Evolutionary conservation across 92 coral and sea anemone genomes (phyloP).

Genomic region (Heliopora coerulea): DNA sequence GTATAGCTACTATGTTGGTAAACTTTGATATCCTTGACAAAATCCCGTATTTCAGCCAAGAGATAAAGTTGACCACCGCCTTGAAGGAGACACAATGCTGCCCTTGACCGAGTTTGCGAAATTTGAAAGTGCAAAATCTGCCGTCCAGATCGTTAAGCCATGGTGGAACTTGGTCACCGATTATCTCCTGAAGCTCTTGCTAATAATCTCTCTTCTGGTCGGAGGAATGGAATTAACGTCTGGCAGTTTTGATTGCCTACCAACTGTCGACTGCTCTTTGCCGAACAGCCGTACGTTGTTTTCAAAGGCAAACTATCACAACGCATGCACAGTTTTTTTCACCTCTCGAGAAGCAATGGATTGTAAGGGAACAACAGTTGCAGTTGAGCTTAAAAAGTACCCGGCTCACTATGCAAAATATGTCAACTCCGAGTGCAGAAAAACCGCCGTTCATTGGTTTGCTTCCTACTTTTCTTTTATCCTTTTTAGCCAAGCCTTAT

Average conservation of each 20-base stretch:
- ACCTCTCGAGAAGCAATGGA: constrained; percentile 3
- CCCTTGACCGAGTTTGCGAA: too few relatives aligned
- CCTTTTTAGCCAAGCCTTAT: constrained; percentile 43
- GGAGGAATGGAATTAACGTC: constrained; percentile 48
- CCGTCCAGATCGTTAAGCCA: constrained; percentile 47
- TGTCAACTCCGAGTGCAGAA: constrained; percentile 54
- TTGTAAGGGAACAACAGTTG: constrained; percentile 4
- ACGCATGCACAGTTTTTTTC: constrained; percentile 3
- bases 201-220: constrained; percentile 32
- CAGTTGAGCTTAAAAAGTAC: constrained; percentile 48
- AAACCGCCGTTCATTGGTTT: constrained; percentile 50
- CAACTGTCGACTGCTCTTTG: constrained; percentile 49
- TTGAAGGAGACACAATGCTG: too few relatives aligned
- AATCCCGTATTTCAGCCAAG: too few relatives aligned
- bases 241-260: constrained; percentile 46
- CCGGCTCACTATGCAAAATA: constrained; percentile 53
- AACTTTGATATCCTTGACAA: too few relatives aligned
- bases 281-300: background rate
- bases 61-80: too few relatives aligned
- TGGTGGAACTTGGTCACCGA: constrained; percentile 55
- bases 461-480: constrained; percentile 50
- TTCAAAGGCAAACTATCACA: too few relatives aligned
- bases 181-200: constrained; percentile 41
- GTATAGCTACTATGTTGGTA: too few relatives aligned
- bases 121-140: constrained; percentile 36